Percentiles rank a stretch among this genome's conserved stretches.
phyloP scores from a whole-genome alignment of 1,140 invertebrate genomes.

The Drosophila ananassae region DNA sequence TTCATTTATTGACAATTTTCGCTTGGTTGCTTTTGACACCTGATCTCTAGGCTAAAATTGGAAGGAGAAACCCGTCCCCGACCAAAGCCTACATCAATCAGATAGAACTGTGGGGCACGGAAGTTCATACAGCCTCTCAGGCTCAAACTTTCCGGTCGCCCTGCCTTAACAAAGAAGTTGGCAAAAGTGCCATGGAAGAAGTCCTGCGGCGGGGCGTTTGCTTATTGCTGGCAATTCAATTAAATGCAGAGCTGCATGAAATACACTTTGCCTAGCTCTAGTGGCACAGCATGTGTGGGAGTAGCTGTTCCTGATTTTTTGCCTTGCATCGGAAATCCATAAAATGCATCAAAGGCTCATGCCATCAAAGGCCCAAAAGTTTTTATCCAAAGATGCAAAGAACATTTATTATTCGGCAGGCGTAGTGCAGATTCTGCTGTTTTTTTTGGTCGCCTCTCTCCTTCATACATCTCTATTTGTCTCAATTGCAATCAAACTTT shows the following conservation, averaged over 20 bases:
- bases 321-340: constrained; percentile 55
- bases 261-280: constrained; percentile 51
- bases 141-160: constrained; percentile 9
- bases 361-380: constrained; percentile 72
- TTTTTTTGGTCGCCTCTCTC: neutral
- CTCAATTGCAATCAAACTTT: constrained; percentile 78
- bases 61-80: neutral
- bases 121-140: neutral
- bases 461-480: constrained; percentile 53
- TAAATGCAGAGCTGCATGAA: constrained; percentile 79
- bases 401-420: constrained; percentile 70
- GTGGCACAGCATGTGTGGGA: constrained; percentile 14
- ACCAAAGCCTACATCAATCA: constrained; percentile 37
- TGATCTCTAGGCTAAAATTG: constrained; percentile 2
- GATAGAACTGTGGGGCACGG: constrained; percentile 14
- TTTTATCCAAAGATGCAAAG: constrained; percentile 64
- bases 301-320: neutral
- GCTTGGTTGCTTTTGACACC: constrained; percentile 38
- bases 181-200: constrained; percentile 19
- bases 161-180: constrained; percentile 31
- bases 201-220: constrained; percentile 27
- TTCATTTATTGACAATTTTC: constrained; percentile 38
- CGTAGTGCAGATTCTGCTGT: constrained; percentile 26
- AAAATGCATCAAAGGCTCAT: constrained; percentile 67
- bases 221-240: constrained; percentile 70